A percentile compares a stretch with the other conserved stretches of the same genome.
phyloP scores from a whole-genome alignment of 2,113 vertebrate species.

The Puntigrus tetrazona region DNA sequence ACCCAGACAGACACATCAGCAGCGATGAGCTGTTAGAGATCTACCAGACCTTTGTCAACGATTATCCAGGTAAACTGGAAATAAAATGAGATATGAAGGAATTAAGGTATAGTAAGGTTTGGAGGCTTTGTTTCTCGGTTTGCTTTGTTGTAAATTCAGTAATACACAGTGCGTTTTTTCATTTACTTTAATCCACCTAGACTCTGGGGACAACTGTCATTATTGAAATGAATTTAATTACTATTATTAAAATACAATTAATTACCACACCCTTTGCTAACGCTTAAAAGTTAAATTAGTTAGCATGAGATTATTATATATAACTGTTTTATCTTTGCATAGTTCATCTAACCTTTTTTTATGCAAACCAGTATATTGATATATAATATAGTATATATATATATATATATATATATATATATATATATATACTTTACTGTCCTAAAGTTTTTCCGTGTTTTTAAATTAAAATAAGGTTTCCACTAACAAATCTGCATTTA shows the following conservation, averaged over 20 bases:
- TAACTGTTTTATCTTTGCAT: background rate
- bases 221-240: background rate
- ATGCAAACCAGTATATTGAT: too few species aligned
- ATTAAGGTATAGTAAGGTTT: too few species aligned
- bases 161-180: background rate
- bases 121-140: too few species aligned
- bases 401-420: too few species aligned
- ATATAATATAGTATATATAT: too few species aligned
- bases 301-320: background rate
- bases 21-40: slow-evolving; percentile 88
- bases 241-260: background rate
- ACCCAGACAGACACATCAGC: slow-evolving; percentile 84
- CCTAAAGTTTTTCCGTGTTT: too few species aligned
- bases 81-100: too few species aligned
- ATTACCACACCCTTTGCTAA: background rate
- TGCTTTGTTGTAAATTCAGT: too few species aligned
- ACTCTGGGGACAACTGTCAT: background rate
- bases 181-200: background rate
- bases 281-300: background rate
- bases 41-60: slow-evolving; percentile 92
- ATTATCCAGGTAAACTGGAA: slow-evolving; percentile 85
- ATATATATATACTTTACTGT: too few species aligned
- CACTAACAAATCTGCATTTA: too few species aligned
- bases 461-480: too few species aligned
- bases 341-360: background rate